phyloP scores from a whole-genome alignment of 2,113 vertebrate genomes.

The Zosterops borbonicus region DNA sequence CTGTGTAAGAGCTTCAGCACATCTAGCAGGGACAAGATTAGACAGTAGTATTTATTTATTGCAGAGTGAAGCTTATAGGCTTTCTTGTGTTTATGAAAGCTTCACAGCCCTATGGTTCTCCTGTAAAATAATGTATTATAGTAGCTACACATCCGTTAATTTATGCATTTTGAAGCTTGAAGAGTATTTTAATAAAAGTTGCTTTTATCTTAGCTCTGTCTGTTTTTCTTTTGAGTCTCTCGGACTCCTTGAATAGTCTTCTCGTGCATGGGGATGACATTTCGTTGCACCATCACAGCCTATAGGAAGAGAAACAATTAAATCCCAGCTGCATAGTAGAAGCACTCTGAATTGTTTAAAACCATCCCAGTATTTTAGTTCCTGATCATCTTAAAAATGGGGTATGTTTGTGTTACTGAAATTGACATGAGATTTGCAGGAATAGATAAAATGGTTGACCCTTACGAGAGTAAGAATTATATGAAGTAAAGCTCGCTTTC shows the following conservation, averaged over 20 bases:
- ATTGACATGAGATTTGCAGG: rapidly evolving
- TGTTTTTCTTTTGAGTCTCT: slow-evolving; percentile 62
- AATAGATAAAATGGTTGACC: not conserved
- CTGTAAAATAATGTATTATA: slow-evolving; percentile 84
- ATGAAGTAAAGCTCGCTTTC: rapidly evolving
- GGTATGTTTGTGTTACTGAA: not conserved
- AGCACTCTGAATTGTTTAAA: not conserved
- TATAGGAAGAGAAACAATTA: not conserved
- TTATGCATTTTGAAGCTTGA: slow-evolving; percentile 75
- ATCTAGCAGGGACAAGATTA: not conserved
- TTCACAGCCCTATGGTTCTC: slow-evolving; percentile 48
- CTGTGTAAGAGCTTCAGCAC: not conserved
- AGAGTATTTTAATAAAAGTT: slow-evolving; percentile 80
- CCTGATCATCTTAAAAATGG: not conserved
- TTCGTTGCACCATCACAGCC: not conserved
- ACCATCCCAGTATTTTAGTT: not conserved
- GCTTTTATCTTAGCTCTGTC: slow-evolving; percentile 72
- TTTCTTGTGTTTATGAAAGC: slow-evolving; percentile 50
- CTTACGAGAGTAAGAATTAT: not conserved
- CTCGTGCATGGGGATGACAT: not conserved
- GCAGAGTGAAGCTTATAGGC: slow-evolving; percentile 35
- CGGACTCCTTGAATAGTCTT: not conserved
- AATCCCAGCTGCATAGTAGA: not conserved
- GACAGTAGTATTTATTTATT: slow-evolving; percentile 61
- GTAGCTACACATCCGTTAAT: slow-evolving; percentile 63